Base-by-base conservation (phyloP, 2,797 vertebrate species). In the Aulostomus chinensis region DNA sequence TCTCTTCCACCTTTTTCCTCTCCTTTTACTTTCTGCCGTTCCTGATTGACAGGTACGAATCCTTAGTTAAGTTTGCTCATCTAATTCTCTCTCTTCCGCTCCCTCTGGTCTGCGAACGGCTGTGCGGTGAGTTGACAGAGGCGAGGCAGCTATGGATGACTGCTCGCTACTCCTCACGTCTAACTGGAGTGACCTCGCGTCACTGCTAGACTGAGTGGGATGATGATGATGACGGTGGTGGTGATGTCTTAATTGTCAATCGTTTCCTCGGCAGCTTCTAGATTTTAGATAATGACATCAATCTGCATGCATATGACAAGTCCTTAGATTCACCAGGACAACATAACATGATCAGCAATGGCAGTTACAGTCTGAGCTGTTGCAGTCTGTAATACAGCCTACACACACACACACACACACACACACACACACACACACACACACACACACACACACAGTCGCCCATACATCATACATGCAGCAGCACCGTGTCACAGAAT, bases 31-130 rank as follows among this genome's bases (percentile, higher is more conserved):
- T 71, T 63, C 47, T 29, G n/a, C n/a, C 7, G 29, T 7, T 21
- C 33, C 48, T 78, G 81, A 86, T 42, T 81, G 83, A 82, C 79
- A 53, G 58, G 36, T 68, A 55, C 46, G 61, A 60, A 50, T 74
- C 52, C 55, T 61, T 34, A 54, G 43, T 63, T 50, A 69, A 40
- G 36, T 34, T 40, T 34, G 37, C 2, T 46, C 29, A 35, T 68
- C 53, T 51, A 24, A 29, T 49, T 58, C 10, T 26, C 37, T 33
- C 8, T 46, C 32, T 25, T 10, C n/a, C 26, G 12, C 7, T 47
- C 48, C 24, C 15, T 45, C 48, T 47, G 18, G n/a, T n/a, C n/a
- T n/a, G n/a, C n/a, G 0, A 3, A 21, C 42, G 59, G 20, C 28
- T 64, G 42, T 17, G 46, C 40, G 21, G 28, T 28, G 42, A 30